Percentiles rank a stretch among this genome's conserved stretches.
Evolutionary conservation across 2,888 invertebrate genomes (phyloP).

Genomic region (Leucoptera coffeella): DNA sequence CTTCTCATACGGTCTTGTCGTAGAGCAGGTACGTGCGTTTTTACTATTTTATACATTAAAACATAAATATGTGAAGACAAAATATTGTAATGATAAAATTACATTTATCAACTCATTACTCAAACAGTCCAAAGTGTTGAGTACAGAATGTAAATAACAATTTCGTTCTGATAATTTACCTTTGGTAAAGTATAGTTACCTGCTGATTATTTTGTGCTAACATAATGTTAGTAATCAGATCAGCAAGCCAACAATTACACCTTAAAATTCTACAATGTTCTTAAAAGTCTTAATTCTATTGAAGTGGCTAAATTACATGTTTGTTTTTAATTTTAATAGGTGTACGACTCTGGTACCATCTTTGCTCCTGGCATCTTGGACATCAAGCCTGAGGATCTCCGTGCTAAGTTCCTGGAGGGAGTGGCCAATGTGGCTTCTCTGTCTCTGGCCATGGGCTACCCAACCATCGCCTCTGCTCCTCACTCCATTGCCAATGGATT

Average conservation of each 20-base stretch:
- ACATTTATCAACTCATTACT: background rate
- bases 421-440: conserved; percentile 92
- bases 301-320: no score
- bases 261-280: background rate
- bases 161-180: conserved; percentile 40
- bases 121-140: conserved; percentile 35
- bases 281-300: no score
- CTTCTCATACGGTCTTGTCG: conserved; percentile 95
- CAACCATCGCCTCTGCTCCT: conserved; percentile 93
- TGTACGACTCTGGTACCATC: conserved; percentile 97
- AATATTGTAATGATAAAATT: background rate
- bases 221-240: background rate
- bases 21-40: conserved; percentile 66
- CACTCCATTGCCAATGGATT: conserved; percentile 97
- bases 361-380: conserved; percentile 96
- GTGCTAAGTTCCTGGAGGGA: conserved; percentile 85
- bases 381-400: conserved; percentile 94
- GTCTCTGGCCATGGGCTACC: conserved; percentile 90
- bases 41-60: conserved; percentile 1
- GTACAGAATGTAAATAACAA: conserved; percentile 24
- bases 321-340: conserved; percentile 28
- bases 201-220: conserved; percentile 4
- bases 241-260: background rate
- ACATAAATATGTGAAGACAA: background rate
- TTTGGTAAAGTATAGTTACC: conserved; percentile 28